Evolutionary conservation across 2,113 vertebrate species (phyloP).

Genomic region (Semnornis frantzii): DNA sequence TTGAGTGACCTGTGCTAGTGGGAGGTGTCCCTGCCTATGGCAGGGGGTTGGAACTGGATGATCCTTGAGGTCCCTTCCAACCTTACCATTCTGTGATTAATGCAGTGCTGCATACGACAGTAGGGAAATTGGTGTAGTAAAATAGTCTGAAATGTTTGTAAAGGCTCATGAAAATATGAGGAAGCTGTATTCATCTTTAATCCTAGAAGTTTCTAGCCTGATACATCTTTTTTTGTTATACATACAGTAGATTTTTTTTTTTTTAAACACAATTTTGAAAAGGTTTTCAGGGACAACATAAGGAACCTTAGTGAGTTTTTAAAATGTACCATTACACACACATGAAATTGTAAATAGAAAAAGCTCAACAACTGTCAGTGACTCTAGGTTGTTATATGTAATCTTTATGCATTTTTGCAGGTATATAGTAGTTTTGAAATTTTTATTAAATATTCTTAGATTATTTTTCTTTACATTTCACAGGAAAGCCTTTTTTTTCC

Average conservation of each 20-base stretch:
- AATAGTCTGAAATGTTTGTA: background rate
- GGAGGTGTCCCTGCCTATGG: no score
- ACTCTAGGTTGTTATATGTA: background rate
- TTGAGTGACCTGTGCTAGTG: no score
- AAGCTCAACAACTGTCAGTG: background rate
- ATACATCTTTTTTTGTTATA: background rate
- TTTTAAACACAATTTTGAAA: background rate
- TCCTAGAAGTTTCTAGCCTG: background rate
- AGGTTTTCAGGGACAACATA: background rate
- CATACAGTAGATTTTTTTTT: background rate
- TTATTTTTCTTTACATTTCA: background rate
- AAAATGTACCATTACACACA: background rate
- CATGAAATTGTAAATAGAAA: background rate
- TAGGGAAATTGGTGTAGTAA: background rate
- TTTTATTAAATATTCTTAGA: background rate
- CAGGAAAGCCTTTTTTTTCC: background rate
- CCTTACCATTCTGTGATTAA: no score
- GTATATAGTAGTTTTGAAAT: background rate
- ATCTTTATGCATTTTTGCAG: background rate
- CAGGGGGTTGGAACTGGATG: no score
- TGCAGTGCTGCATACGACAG: background rate
- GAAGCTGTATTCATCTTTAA: background rate
- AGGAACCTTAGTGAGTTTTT: background rate
- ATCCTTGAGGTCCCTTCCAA: no score
- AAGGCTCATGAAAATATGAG: background rate